phyloP scores from a whole-genome alignment of 2,113 vertebrate genomes.

The Gallinago undulata region DNA sequence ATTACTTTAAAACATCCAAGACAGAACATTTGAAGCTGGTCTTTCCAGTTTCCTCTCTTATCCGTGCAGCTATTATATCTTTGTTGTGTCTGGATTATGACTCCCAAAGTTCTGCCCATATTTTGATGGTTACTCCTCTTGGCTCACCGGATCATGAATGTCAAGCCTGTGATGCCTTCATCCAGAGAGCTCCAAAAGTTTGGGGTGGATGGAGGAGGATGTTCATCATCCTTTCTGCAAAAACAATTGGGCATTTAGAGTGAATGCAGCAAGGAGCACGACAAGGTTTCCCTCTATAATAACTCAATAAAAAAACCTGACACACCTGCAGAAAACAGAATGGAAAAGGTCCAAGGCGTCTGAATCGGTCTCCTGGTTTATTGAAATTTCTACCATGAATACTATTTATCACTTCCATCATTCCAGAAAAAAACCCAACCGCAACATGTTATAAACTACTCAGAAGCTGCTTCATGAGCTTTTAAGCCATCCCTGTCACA shows the following conservation, averaged over 20 bases:
- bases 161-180: not conserved
- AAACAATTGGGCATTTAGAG: not conserved
- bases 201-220: not conserved
- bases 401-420: not conserved
- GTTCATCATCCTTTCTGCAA: not conserved
- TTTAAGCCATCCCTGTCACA: conserved; percentile 6
- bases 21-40: not conserved
- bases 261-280: not conserved
- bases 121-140: not conserved
- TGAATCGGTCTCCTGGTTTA: not conserved
- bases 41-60: not conserved
- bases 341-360: not conserved
- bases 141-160: not conserved
- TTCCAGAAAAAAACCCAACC: not conserved
- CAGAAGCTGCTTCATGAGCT: conserved; percentile 22
- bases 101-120: not conserved
- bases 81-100: not conserved
- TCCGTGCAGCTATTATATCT: not conserved
- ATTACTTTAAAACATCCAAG: not conserved
- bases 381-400: not conserved
- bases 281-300: not conserved
- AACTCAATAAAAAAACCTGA: not conserved
- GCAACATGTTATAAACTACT: conserved; percentile 3
- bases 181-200: not conserved
- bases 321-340: not conserved